Evolutionary conservation across 2,797 vertebrate genomes (phyloP).

Genomic region (Pangasius mekongensis): DNA sequence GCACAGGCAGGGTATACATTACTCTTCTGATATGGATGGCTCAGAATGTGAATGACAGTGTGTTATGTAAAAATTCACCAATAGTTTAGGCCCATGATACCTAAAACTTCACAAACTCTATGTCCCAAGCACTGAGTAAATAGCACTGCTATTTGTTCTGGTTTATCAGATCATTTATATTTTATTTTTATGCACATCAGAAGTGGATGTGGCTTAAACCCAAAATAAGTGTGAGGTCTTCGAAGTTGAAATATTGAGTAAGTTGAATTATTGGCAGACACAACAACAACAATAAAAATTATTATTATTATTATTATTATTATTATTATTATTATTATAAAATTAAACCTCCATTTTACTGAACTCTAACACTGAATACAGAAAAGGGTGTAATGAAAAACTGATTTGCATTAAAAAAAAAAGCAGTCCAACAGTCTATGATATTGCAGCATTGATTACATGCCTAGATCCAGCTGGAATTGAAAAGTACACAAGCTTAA

Average conservation of each 20-base stretch:
- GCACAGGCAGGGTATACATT: background rate
- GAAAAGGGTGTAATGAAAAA: background rate
- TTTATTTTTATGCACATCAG: background rate
- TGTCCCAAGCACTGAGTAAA: background rate
- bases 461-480: background rate
- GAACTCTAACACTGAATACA: background rate
- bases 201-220: background rate
- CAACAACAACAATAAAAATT: background rate
- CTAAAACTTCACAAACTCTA: background rate
- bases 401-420: background rate
- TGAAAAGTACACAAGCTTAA: background rate
- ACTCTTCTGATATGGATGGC: background rate
- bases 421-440: background rate
- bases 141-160: background rate
- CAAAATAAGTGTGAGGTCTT: background rate
- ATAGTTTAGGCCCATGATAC: background rate
- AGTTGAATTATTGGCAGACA: background rate
- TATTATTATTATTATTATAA: too few species aligned
- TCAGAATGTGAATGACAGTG: background rate
- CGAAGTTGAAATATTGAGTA: background rate
- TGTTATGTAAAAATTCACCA: background rate
- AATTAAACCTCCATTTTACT: background rate
- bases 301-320: too few species aligned
- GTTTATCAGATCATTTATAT: conserved; percentile 7
- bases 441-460: background rate